Evolutionary conservation across 2,113 vertebrate species (phyloP).

Genomic region (Microtus montanus): DNA sequence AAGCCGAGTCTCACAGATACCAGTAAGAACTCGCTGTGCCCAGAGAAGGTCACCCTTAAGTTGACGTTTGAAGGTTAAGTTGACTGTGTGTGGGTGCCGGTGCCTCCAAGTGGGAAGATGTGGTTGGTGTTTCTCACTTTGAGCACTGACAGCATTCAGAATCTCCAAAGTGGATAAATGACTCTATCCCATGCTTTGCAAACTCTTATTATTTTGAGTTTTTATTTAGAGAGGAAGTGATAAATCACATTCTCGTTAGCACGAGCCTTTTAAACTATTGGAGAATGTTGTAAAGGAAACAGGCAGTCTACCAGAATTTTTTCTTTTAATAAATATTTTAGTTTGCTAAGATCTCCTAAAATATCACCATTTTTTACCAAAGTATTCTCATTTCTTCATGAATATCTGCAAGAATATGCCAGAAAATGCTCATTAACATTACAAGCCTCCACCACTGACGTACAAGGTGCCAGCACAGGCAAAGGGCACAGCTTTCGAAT

Average conservation of each 20-base stretch:
- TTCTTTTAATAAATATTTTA: constrained; percentile 48
- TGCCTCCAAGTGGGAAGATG: background rate
- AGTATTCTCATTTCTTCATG: constrained; percentile 62
- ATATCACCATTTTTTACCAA: constrained; percentile 72
- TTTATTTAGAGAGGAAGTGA: constrained; percentile 53
- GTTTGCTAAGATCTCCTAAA: constrained; percentile 70
- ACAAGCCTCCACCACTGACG: constrained; percentile 32
- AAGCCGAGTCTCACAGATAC: constrained; percentile 1
- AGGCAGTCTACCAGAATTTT: constrained; percentile 53
- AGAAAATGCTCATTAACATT: constrained; percentile 69
- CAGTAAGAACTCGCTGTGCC: background rate
- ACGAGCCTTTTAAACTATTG: constrained; percentile 47
- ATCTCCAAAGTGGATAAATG: background rate
- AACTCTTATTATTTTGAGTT: constrained; percentile 22
- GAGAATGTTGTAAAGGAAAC: constrained; percentile 39
- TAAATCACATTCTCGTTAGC: constrained; percentile 60
- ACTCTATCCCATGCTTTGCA: background rate
- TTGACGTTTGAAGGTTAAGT: background rate
- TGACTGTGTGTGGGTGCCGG: rapidly evolving
- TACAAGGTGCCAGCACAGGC: background rate
- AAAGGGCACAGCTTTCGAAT: background rate
- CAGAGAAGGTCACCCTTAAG: background rate
- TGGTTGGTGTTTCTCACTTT: constrained; percentile 9
- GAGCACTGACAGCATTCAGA: background rate
- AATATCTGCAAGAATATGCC: constrained; percentile 68